phyloP scores from a whole-genome alignment of 2,797 vertebrate species.

The Cynopterus sphinx region DNA sequence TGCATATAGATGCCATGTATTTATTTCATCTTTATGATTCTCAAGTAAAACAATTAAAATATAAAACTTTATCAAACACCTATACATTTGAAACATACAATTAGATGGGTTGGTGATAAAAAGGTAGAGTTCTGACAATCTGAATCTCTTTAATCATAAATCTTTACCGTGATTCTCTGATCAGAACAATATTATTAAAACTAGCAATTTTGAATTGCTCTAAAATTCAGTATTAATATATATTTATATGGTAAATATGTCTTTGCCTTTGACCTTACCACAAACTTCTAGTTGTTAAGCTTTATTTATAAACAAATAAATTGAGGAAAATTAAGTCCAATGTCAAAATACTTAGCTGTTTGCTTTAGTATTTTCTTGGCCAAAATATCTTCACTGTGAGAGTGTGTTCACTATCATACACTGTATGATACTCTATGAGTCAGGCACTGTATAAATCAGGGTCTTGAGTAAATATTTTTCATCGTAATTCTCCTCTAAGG shows the following conservation, averaged over 20 bases:
- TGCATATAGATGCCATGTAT: slow-evolving; percentile 43
- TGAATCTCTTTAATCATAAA: not conserved
- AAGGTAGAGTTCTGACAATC: not conserved
- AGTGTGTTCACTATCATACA: not conserved
- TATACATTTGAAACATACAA: slow-evolving; percentile 33
- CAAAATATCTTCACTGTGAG: not conserved
- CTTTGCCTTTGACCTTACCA: not conserved
- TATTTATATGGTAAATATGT: not conserved
- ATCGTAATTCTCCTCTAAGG: not conserved
- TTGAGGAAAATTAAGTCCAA: not conserved
- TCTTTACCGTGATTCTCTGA: not conserved
- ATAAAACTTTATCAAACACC: slow-evolving; percentile 31
- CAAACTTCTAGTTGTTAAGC: not conserved
- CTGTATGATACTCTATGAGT: not conserved
- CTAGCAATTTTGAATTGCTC: not conserved
- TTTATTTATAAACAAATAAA: not conserved
- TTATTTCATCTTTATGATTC: not conserved
- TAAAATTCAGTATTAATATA: not conserved
- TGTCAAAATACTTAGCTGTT: not conserved
- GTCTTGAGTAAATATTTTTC: not conserved
- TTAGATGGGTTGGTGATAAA: not conserved
- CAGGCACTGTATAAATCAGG: not conserved
- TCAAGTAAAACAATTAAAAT: not conserved
- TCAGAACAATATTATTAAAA: not conserved
- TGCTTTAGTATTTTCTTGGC: not conserved